Conservation (phyloP, 2,113 vertebrate species). For the Dromiciops gliroides region DNA sequence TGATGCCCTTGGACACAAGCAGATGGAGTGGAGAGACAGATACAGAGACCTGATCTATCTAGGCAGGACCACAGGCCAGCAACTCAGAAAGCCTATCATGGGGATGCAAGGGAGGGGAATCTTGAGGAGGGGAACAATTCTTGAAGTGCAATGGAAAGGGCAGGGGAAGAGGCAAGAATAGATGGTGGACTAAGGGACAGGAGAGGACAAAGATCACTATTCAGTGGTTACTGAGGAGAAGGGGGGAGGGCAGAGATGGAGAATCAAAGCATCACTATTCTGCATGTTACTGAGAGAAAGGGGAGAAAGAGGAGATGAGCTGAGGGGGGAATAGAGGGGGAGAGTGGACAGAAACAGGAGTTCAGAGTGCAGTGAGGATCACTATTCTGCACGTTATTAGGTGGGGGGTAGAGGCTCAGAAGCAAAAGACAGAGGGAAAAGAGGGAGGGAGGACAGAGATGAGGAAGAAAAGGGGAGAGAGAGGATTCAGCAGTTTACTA, state of each 20-base stretch:
- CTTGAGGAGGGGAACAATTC: neutral
- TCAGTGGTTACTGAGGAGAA: neutral
- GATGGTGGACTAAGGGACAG: neutral
- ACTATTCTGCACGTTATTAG: neutral
- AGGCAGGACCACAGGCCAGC: neutral
- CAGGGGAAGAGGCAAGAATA: neutral
- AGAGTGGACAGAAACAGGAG: neutral
- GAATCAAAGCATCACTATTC: neutral
- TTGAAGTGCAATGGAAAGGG: neutral
- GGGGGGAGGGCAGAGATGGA: neutral
- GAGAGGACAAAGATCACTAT: neutral
- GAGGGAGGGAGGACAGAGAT: neutral
- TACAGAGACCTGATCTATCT: neutral
- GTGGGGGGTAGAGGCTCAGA: neutral
- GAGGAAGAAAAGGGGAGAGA: slow-evolving; percentile 34
- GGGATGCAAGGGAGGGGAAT: neutral
- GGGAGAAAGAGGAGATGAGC: neutral
- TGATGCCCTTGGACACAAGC: neutral
- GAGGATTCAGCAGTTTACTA: neutral
- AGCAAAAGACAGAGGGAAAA: neutral
- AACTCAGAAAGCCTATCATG: neutral
- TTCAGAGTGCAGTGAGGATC: neutral
- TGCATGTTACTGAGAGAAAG: neutral
- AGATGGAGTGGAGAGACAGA: neutral
- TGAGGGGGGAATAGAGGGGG: neutral